Percentiles rank a stretch among this genome's conserved stretches.
Evolutionary conservation across 2,888 invertebrate species (phyloP).

Genomic region (Achlya flavicornis): DNA sequence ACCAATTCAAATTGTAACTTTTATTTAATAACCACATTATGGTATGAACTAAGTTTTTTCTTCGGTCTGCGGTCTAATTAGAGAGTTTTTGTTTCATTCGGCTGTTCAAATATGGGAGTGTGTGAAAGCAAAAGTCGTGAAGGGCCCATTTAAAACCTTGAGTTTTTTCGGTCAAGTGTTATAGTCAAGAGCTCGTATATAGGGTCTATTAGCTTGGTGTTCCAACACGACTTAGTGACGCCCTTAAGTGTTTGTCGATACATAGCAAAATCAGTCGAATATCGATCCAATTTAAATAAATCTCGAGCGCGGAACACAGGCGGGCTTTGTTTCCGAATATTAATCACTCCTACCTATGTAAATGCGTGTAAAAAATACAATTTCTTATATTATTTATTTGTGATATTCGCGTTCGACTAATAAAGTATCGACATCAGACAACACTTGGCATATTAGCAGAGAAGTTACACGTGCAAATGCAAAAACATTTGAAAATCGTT

Average conservation of each 20-base stretch:
- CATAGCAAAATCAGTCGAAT: not conserved
- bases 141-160: conserved; percentile 42
- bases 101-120: conserved; percentile 51
- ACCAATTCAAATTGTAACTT: conserved; percentile 54
- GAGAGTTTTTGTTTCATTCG: conserved; percentile 54
- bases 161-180: conserved; percentile 49
- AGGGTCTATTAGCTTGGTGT: conserved; percentile 16
- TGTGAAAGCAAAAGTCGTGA: conserved; percentile 61
- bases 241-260: not conserved
- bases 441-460: not conserved
- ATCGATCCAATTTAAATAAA: not conserved
- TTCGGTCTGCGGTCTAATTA: conserved; percentile 40
- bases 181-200: conserved; percentile 25
- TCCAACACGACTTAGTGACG: not conserved
- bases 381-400: no score
- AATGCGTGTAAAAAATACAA: not conserved
- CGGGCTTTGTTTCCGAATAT: not conserved
- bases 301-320: not conserved
- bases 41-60: conserved; percentile 47
- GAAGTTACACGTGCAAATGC: not conserved
- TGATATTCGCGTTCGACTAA: not conserved
- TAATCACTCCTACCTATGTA: not conserved
- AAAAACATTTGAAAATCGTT: not conserved
- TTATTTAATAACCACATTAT: conserved; percentile 55
- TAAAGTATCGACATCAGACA: not conserved